Evolutionary conservation across 2,888 invertebrate species (phyloP).

Genomic region (Chymomyza fuscimana): DNA sequence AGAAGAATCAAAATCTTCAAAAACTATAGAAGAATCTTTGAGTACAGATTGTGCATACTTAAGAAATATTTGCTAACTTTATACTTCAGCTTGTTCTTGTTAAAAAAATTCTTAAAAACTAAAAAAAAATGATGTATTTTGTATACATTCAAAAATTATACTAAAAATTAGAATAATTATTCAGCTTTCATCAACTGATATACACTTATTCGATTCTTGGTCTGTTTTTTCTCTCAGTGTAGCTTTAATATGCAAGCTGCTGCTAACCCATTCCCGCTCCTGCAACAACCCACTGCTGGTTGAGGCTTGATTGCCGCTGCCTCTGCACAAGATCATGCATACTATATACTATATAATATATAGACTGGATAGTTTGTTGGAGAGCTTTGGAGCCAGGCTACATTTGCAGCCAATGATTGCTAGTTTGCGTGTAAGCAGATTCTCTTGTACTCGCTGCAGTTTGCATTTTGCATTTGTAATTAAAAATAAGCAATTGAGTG

Average conservation of each 20-base stretch:
- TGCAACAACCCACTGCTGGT: constrained; percentile 1
- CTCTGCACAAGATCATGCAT: not conserved
- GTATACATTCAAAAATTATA: too few relatives aligned
- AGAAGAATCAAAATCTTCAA: too few relatives aligned
- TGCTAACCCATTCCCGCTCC: not conserved
- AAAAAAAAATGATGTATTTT: too few relatives aligned
- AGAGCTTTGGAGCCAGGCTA: constrained; percentile 24
- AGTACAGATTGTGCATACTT: too few relatives aligned
- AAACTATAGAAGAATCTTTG: too few relatives aligned
- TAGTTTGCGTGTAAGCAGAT: constrained; percentile 69
- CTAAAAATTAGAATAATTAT: too few relatives aligned
- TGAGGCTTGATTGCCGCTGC: constrained; percentile 55
- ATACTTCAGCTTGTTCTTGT: too few relatives aligned
- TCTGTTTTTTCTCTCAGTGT: too few relatives aligned
- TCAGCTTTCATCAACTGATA: too few relatives aligned
- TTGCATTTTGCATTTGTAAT: constrained; percentile 70
- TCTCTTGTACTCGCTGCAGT: constrained; percentile 33
- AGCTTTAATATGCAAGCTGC: constrained; percentile 20
- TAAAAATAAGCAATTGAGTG: constrained; percentile 70
- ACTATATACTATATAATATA: constrained; percentile 31
- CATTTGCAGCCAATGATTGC: constrained; percentile 57
- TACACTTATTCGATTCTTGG: too few relatives aligned
- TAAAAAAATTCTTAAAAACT: too few relatives aligned
- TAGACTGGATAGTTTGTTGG: constrained; percentile 32
- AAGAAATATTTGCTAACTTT: too few relatives aligned